Percentiles rank a stretch among this genome's conserved stretches.
Evolutionary conservation across 1,140 invertebrate genomes (phyloP).

Genomic region (Tetraneura akinire): DNA sequence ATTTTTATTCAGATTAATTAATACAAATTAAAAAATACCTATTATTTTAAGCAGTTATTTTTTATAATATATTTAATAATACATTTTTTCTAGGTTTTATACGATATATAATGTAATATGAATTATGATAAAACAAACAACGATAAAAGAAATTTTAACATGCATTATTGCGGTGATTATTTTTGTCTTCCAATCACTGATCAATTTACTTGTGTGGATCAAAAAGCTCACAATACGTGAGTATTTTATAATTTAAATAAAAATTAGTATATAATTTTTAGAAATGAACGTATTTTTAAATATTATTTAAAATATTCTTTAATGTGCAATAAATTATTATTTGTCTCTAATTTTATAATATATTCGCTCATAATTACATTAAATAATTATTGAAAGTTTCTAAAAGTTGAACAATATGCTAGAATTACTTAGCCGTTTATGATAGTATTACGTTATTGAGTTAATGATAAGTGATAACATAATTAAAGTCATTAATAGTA

Average conservation of each 20-base stretch:
- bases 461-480: too few relatives aligned
- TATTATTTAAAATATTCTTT: too few relatives aligned
- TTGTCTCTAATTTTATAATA: too few relatives aligned
- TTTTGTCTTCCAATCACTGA: slow-evolving; percentile 30
- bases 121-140: slow-evolving; percentile 29
- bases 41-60: neutral
- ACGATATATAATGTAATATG: slow-evolving; percentile 1
- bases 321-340: too few relatives aligned
- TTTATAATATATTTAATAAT: neutral
- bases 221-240: neutral
- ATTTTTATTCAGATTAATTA: neutral
- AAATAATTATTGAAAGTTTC: too few relatives aligned
- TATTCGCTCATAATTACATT: too few relatives aligned
- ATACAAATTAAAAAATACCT: neutral
- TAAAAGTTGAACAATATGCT: too few relatives aligned
- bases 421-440: too few relatives aligned
- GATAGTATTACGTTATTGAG: too few relatives aligned
- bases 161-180: slow-evolving; percentile 14
- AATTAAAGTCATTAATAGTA: too few relatives aligned
- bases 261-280: too few relatives aligned
- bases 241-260: neutral
- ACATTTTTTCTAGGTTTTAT: neutral
- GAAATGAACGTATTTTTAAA: too few relatives aligned
- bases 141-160: slow-evolving; percentile 18
- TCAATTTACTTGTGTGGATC: slow-evolving; percentile 1